Evolutionary conservation across 2,888 invertebrate species (phyloP).

Genomic region (Thalpophila matura): DNA sequence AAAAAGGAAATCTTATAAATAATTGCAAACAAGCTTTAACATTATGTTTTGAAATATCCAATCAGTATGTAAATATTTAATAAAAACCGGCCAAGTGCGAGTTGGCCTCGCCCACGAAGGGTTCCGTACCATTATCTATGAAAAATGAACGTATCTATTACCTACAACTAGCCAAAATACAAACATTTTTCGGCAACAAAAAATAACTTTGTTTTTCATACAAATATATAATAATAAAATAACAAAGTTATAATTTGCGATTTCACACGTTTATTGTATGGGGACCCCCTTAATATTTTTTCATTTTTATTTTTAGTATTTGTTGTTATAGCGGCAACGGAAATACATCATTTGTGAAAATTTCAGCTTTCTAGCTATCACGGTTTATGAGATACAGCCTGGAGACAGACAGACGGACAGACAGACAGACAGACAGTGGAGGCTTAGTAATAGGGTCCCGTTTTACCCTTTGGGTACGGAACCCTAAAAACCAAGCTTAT

Average conservation of each 20-base stretch:
- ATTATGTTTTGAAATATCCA: constrained; percentile 49
- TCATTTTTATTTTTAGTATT: constrained; percentile 39
- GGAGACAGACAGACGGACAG: constrained; percentile 14
- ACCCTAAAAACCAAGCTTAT: constrained; percentile 35
- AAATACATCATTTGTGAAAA: constrained; percentile 39
- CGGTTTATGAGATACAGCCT: constrained; percentile 21
- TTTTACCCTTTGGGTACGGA: constrained; percentile 36
- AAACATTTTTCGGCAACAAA: constrained; percentile 40
- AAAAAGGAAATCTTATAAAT: constrained; percentile 55
- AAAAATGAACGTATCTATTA: constrained; percentile 40
- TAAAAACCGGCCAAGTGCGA: constrained; percentile 22
- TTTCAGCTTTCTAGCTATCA: constrained; percentile 27
- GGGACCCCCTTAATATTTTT: constrained; percentile 38
- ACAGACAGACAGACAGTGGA: constrained; percentile 9
- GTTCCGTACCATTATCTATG: constrained; percentile 24
- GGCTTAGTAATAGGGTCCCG: constrained; percentile 17
- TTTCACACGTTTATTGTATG: constrained; percentile 37
- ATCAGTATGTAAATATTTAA: constrained; percentile 47
- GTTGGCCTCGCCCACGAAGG: constrained; percentile 15
- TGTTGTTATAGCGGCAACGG: constrained; percentile 43
- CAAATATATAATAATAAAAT: constrained; percentile 40
- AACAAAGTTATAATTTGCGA: constrained; percentile 43
- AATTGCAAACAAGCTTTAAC: constrained; percentile 54
- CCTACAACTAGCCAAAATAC: constrained; percentile 45
- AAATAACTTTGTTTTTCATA: constrained; percentile 46